A percentile compares a stretch with the other conserved stretches of the same genome.
These are phyloP conservation scores for Lepidochrysops patricia DNA, from an alignment of 2,888 invertebrate genomes.

Conservation along the genomic window DNA sequence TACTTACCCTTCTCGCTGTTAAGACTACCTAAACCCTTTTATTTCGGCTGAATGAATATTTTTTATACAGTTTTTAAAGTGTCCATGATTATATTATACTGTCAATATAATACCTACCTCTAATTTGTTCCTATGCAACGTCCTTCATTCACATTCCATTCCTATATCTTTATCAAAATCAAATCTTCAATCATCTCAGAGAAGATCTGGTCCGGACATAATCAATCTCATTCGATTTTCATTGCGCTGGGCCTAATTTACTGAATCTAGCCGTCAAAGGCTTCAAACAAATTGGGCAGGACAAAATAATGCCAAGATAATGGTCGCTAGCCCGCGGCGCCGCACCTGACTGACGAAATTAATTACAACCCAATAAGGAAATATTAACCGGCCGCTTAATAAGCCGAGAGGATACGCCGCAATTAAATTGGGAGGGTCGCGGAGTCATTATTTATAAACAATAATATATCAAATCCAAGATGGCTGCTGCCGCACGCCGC, in stretches of 20 bases:
- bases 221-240: conserved; percentile 19
- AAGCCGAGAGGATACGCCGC: conserved; percentile 69
- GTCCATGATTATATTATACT: too few relatives aligned
- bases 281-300: conserved; percentile 66
- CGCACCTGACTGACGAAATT: conserved; percentile 71
- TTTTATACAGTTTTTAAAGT: too few relatives aligned
- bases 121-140: too few relatives aligned
- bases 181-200: neutral
- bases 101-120: too few relatives aligned
- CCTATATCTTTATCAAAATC: neutral
- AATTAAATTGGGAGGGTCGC: conserved; percentile 71
- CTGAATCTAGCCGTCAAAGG: conserved; percentile 62
- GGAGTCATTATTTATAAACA: conserved; percentile 70
- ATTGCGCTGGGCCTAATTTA: conserved; percentile 52
- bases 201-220: neutral
- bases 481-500: conserved; percentile 55
- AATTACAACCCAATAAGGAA: conserved; percentile 70
- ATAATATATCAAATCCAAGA: conserved; percentile 74
- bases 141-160: too few relatives aligned
- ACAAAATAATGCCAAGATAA: conserved; percentile 68
- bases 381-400: conserved; percentile 72
- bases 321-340: conserved; percentile 52
- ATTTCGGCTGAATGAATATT: neutral
- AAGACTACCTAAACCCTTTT: neutral
- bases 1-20: neutral